Evolutionary conservation across 2,888 invertebrate genomes (phyloP).

Genomic region (Horisme vitalbata): DNA sequence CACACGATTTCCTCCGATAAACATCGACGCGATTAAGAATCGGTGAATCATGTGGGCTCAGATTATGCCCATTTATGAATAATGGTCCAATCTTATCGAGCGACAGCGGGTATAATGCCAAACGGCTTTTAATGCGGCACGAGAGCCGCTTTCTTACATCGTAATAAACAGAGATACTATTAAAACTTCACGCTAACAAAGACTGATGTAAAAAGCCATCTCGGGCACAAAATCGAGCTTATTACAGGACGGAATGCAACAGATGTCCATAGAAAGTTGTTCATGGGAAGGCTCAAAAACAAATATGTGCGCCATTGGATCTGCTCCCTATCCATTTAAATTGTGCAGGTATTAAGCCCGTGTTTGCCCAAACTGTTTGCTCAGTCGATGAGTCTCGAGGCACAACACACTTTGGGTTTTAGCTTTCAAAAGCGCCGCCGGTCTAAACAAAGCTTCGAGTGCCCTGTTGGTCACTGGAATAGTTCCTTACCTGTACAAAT

Average conservation of each 20-base stretch:
- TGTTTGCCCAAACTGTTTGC: slow-evolving; percentile 72
- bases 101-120: slow-evolving; percentile 27
- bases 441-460: slow-evolving; percentile 68
- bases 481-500: slow-evolving; percentile 72
- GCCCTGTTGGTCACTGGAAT: slow-evolving; percentile 61
- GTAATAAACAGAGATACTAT: slow-evolving; percentile 15
- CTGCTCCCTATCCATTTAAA: slow-evolving; percentile 78
- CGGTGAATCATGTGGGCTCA: slow-evolving; percentile 35
- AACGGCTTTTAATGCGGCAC: slow-evolving; percentile 23
- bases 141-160: slow-evolving; percentile 17
- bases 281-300: slow-evolving; percentile 56
- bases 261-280: slow-evolving; percentile 48
- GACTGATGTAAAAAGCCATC: slow-evolving; percentile 8
- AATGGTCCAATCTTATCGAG: slow-evolving; percentile 36
- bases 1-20: slow-evolving; percentile 60
- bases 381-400: slow-evolving; percentile 75
- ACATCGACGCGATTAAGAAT: slow-evolving; percentile 49
- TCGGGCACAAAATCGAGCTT: slow-evolving; percentile 26
- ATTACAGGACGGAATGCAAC: slow-evolving; percentile 31
- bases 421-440: slow-evolving; percentile 79
- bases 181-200: slow-evolving; percentile 5
- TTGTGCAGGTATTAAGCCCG: slow-evolving; percentile 72
- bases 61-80: slow-evolving; percentile 47
- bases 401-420: slow-evolving; percentile 81
- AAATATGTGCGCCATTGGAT: slow-evolving; percentile 56